phyloP scores from a whole-genome alignment of 64 coral and sea anemone genomes.

The Stylophora pistillata region DNA sequence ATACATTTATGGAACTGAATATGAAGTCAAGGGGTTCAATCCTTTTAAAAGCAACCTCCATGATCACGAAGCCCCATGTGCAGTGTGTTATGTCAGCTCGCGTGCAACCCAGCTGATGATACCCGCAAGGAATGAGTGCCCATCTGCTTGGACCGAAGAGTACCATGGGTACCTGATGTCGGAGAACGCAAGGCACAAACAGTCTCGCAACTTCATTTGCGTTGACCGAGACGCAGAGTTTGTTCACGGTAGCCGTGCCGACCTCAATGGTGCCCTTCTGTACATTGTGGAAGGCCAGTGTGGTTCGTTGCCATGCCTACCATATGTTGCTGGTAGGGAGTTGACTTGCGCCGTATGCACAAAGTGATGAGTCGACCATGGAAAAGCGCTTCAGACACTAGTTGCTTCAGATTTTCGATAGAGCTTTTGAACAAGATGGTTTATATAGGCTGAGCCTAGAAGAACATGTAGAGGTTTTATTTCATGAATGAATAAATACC shows the following conservation, averaged over 20 bases:
- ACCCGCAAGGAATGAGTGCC: conserved; percentile 40
- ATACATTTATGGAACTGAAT: conserved; percentile 24
- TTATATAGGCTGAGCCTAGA: no score
- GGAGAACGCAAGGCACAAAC: neutral
- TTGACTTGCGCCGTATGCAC: conserved; percentile 72
- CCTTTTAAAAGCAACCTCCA: neutral
- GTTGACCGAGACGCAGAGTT: conserved; percentile 39
- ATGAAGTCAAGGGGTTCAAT: neutral
- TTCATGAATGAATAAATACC: no score
- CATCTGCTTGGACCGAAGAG: conserved; percentile 39
- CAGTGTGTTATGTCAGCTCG: conserved; percentile 35
- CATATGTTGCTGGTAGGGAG: conserved; percentile 22
- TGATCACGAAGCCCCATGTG: conserved; percentile 28
- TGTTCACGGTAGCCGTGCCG: conserved; percentile 13
- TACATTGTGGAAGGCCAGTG: conserved; percentile 39
- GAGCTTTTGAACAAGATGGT: no score
- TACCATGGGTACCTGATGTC: conserved; percentile 31
- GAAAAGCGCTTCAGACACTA: no score
- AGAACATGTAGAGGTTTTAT: no score
- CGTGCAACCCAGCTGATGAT: conserved; percentile 35
- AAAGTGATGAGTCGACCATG: neutral
- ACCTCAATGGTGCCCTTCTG: conserved; percentile 9
- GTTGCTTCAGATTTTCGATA: no score
- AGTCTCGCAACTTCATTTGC: conserved; percentile 36
- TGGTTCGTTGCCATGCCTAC: conserved; percentile 41